Conservation (phyloP, 2,797 vertebrate genomes). For the Fistularia tabacaria region DNA sequence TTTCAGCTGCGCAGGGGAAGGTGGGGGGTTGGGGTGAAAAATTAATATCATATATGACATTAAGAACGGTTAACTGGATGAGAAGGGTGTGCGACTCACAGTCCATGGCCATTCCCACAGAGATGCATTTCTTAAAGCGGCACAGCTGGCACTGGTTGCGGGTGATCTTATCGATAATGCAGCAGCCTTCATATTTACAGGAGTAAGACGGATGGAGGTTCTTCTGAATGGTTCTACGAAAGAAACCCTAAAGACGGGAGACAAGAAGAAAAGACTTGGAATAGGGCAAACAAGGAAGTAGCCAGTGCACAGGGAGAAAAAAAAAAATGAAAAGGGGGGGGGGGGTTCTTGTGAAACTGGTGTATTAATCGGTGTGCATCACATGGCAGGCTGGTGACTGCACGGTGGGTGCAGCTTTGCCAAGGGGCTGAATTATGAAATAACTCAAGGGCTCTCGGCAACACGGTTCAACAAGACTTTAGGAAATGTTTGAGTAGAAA, state of each 20-base stretch:
- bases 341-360: conserved; percentile 4
- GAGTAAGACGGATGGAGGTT: conserved; percentile 95
- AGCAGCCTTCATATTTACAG: conserved; percentile 96
- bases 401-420: neutral
- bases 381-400: conserved; percentile 29
- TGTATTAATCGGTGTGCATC: conserved; percentile 16
- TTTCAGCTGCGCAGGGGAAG: no score
- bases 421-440: conserved; percentile 11
- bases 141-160: conserved; percentile 98
- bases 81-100: conserved; percentile 74
- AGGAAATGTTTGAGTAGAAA: neutral
- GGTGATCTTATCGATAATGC: conserved; percentile 97
- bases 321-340: neutral
- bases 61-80: neutral
- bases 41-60: no score
- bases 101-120: conserved; percentile 98
- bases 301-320: neutral
- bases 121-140: conserved; percentile 96
- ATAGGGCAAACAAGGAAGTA: neutral
- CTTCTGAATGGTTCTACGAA: conserved; percentile 97
- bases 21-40: no score
- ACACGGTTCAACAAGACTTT: neutral
- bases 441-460: conserved; percentile 3
- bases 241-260: conserved; percentile 84
- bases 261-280: no score